A percentile compares a stretch with the other conserved stretches of the same genome.
Evolutionary conservation across 1,140 invertebrate genomes (phyloP).

Genomic region (Acromyrmex echinatior): DNA sequence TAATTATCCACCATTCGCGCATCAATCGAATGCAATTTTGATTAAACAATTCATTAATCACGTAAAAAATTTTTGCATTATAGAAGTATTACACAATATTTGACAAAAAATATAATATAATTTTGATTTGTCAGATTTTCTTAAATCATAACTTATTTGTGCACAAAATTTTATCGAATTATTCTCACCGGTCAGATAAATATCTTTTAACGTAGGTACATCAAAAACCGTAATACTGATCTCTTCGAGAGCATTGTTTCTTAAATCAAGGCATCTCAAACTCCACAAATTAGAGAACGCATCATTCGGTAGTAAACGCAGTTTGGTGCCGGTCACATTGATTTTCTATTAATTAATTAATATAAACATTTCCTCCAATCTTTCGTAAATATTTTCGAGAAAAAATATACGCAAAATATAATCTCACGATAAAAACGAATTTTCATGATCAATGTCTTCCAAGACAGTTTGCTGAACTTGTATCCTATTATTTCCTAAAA

Average conservation of each 20-base stretch:
- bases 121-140: neutral
- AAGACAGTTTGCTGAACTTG: neutral
- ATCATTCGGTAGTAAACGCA: constrained; percentile 79
- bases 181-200: constrained; percentile 80
- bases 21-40: neutral
- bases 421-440: constrained; percentile 1
- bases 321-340: constrained; percentile 84
- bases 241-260: constrained; percentile 85
- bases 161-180: neutral
- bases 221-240: constrained; percentile 82
- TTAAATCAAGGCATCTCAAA: constrained; percentile 84
- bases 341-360: constrained; percentile 75
- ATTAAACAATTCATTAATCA: constrained; percentile 12
- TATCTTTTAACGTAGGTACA: constrained; percentile 78
- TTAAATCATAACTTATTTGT: neutral
- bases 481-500: neutral
- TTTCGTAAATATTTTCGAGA: constrained; percentile 5
- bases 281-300: constrained; percentile 82
- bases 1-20: constrained; percentile 19
- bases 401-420: neutral
- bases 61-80: neutral
- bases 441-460: constrained; percentile 31
- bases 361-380: constrained; percentile 38
- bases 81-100: neutral
- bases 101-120: neutral